Base-by-base conservation (phyloP, 2,888 invertebrate species). In the Thyatira batis region DNA sequence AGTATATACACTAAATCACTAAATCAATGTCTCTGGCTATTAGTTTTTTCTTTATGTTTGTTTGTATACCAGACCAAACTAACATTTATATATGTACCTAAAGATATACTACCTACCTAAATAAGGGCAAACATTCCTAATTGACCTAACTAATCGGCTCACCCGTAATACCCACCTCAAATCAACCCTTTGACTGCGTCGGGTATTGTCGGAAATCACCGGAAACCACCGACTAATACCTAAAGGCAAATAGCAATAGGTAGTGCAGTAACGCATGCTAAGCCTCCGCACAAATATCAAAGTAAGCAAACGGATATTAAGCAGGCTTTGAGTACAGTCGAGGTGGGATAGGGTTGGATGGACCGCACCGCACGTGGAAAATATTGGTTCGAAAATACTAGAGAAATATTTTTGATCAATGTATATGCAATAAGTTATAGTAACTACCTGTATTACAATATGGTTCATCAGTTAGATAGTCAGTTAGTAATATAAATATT, bases 261-360 rank as follows among this genome's bases (percentile, higher is more conserved):
- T 61, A 58, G 63, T 64, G 13, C 39, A 39, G 39, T 5, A 71
- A 73, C 75, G 79, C 78, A 76, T 65, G 80, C 73, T 85, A 82
- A 85, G 86, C 88, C 74, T 65, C 63, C 69, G 67, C 76, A 82
- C 89, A 88, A 89, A 90, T 87, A 89, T 85, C 80, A 76, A 77
- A 84, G 85, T 80, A 81, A 82, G 84, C 87, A 85, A 81, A 82
- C 84, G 78, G 83, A 84, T 82, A 81, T 78, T 84, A 81, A 80
- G 84, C 82, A 67, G 81, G 84, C 80, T 85, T 84, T 77, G 57
- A 52, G 80, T 85, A 85, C 73, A 54, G 73, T 56, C 51, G 54
- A 55, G 55, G 53, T 48, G 54, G 63, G 68, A 71, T 58, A 3
- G 27, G 23, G 23, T n/a, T 8, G 2, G n/a, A 21, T 6, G 5